Evolutionary conservation across 53 echinoderm and acorn worm genomes (phyloP).

Genomic region (Paelopatides confundens): DNA sequence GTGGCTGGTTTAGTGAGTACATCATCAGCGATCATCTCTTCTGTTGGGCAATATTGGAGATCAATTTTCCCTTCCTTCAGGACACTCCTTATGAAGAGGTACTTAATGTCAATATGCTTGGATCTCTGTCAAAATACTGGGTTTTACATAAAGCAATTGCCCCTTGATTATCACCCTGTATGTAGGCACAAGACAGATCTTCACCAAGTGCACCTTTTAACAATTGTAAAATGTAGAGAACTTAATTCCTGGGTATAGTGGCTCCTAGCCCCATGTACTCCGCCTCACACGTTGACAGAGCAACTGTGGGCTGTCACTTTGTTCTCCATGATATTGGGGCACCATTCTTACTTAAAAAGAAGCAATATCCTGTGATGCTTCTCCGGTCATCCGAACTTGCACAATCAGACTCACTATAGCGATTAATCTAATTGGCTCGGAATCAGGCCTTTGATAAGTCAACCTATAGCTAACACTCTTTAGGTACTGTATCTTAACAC

Average conservation of each 20-base stretch:
- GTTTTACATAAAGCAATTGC: conserved; percentile 50
- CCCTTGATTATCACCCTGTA: conserved; percentile 56
- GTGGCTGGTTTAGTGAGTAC: not conserved
- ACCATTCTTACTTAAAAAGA: conserved; percentile 9
- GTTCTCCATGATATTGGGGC: conserved; percentile 47
- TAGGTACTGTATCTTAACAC: no score
- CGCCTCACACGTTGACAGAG: conserved; percentile 55
- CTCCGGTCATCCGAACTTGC: not conserved
- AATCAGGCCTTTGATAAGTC: not conserved
- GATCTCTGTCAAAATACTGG: conserved; percentile 48
- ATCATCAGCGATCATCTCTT: not conserved
- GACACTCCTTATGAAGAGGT: conserved; percentile 49
- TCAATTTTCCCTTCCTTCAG: conserved; percentile 44
- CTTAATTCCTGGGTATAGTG: conserved; percentile 53
- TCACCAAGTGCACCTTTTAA: conserved; percentile 15
- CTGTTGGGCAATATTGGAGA: conserved; percentile 20
- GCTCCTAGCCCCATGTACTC: conserved; percentile 57
- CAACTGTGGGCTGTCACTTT: conserved; percentile 48
- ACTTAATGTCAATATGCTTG: conserved; percentile 60
- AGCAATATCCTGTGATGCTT: conserved; percentile 45
- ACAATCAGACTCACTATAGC: conserved; percentile 13
- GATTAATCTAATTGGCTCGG: not conserved
- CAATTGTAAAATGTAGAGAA: conserved; percentile 36
- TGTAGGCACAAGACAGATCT: not conserved
- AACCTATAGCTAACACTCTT: not conserved